A percentile compares a stretch with the other conserved stretches of the same genome.
Evolutionary conservation across 2,113 vertebrate species (phyloP).

Genomic region (Butastur rufipennis): DNA sequence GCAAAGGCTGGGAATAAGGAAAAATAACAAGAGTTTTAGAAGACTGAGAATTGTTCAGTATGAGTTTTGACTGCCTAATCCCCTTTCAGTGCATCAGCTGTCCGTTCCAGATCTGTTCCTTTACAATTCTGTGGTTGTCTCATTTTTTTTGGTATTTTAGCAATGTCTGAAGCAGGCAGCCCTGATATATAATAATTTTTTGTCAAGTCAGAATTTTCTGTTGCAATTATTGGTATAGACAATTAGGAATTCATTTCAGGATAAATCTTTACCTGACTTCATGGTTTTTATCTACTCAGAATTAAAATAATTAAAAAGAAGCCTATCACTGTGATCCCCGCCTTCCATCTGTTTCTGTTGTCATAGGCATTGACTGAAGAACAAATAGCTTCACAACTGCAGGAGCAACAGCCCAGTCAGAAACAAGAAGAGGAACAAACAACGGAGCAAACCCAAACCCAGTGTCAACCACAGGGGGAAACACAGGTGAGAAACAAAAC

Average conservation of each 20-base stretch:
- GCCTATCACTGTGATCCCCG: not conserved
- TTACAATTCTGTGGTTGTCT: not conserved
- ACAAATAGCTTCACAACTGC: slow-evolving; percentile 70
- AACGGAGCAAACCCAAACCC: not conserved
- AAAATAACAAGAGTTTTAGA: not conserved
- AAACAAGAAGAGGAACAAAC: slow-evolving; percentile 46
- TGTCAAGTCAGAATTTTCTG: not conserved
- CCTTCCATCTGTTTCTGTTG: not conserved
- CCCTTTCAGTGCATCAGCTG: not conserved
- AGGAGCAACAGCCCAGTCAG: not conserved
- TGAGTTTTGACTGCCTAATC: not conserved
- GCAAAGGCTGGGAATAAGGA: not conserved
- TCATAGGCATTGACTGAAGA: slow-evolving; percentile 80
- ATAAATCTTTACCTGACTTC: not conserved
- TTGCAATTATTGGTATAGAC: not conserved
- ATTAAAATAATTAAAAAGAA: not conserved
- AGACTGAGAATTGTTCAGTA: not conserved
- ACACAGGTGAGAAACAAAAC: not conserved
- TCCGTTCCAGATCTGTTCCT: not conserved
- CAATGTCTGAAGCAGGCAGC: not conserved
- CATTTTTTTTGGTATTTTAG: not conserved
- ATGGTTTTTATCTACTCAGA: not conserved
- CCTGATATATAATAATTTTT: not conserved
- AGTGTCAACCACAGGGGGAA: not conserved
- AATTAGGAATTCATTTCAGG: not conserved